A percentile compares a stretch with the other conserved stretches of the same genome.
phyloP scores from a whole-genome alignment of 2,113 vertebrate genomes.

The Phodopus roborovskii region DNA sequence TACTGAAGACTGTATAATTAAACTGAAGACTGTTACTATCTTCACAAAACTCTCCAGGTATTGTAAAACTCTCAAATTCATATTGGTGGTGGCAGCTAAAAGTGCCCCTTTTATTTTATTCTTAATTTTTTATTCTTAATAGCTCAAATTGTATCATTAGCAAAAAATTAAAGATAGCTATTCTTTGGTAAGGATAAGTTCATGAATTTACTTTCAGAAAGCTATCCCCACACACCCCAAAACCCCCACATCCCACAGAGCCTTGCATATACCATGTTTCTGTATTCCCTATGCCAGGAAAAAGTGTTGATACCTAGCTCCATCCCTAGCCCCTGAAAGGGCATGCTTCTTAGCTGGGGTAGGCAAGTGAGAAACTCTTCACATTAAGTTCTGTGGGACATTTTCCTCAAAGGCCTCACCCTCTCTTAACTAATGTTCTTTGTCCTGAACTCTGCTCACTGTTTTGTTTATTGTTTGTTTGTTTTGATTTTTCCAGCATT shows the following conservation, averaged over 20 bases:
- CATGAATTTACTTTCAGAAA: neutral
- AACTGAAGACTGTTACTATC: neutral
- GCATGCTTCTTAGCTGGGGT: neutral
- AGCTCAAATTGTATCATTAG: constrained; percentile 30
- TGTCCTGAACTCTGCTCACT: neutral
- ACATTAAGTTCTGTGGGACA: neutral
- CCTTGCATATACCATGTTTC: neutral
- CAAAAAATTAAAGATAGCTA: neutral
- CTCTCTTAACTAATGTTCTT: neutral
- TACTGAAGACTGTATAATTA: neutral
- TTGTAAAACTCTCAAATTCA: neutral
- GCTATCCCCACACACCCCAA: neutral
- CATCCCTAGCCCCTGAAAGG: neutral
- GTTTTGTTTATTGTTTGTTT: too few species aligned
- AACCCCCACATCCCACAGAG: neutral
- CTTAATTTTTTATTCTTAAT: constrained; percentile 30
- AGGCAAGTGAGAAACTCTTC: neutral
- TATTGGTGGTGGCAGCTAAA: neutral
- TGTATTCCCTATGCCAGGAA: neutral
- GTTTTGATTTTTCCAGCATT: too few species aligned
- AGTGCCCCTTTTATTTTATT: neutral
- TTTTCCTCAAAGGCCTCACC: neutral
- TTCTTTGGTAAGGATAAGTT: neutral
- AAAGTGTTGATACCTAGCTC: neutral
- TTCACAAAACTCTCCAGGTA: neutral